phyloP scores from a whole-genome alignment of 1,140 invertebrate species.

The Drosophila bifasciata region DNA sequence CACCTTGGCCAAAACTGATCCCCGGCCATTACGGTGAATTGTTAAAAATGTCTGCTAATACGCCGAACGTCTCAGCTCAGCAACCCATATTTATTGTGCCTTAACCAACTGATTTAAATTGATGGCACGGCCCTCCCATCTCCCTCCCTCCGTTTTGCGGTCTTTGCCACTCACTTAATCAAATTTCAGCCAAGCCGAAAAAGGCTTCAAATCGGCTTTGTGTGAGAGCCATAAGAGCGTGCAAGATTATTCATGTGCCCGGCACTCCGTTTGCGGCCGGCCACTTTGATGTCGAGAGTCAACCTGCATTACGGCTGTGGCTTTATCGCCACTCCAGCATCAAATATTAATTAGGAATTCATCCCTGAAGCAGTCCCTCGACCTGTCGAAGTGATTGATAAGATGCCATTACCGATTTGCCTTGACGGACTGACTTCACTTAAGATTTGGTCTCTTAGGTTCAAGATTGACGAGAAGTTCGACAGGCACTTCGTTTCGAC shows the following conservation, averaged over 20 bases:
- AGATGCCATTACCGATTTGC: constrained; percentile 19
- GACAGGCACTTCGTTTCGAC: constrained; percentile 3
- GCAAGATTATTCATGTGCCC: constrained; percentile 52
- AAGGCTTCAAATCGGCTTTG: constrained; percentile 50
- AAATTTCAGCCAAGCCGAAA: constrained; percentile 69
- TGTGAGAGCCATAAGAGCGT: constrained; percentile 22
- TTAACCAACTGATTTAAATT: constrained; percentile 74
- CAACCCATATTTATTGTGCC: constrained; percentile 69
- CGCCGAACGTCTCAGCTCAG: constrained; percentile 19
- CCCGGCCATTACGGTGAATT: constrained; percentile 66
- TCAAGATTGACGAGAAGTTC: constrained; percentile 5
- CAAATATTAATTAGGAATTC: constrained; percentile 61
- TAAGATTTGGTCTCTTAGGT: not conserved
- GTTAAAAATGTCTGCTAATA: constrained; percentile 80
- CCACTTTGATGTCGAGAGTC: constrained; percentile 40
- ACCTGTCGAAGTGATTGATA: constrained; percentile 43
- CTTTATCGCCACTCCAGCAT: constrained; percentile 40
- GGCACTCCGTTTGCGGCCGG: constrained; percentile 36
- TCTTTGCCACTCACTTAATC: constrained; percentile 72
- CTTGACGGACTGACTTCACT: not conserved
- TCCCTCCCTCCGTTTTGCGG: not conserved
- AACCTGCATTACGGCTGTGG: constrained; percentile 50
- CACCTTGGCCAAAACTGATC: constrained; percentile 57
- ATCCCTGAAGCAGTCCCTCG: not conserved
- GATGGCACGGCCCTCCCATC: constrained; percentile 50